Conservation (phyloP, 2,888 invertebrate species). For the Clanis bilineata region DNA sequence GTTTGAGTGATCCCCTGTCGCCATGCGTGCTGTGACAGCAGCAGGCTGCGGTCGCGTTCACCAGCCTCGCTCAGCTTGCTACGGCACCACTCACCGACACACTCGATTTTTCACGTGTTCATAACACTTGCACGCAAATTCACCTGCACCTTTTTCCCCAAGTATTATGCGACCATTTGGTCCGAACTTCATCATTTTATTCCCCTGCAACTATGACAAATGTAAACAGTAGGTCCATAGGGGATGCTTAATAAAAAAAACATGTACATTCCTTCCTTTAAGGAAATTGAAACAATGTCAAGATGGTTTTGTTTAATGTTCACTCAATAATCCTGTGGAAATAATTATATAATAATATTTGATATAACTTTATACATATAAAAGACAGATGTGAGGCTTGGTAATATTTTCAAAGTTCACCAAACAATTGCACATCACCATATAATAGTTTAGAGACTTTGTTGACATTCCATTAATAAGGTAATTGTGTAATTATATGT, state of each 20-base stretch:
- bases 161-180: background rate
- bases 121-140: background rate
- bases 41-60: background rate
- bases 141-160: background rate
- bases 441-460: too few relatives aligned
- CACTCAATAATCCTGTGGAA: background rate
- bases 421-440: too few relatives aligned
- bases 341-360: too few relatives aligned
- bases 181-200: background rate
- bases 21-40: constrained; percentile 72
- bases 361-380: too few relatives aligned
- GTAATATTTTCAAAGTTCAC: too few relatives aligned
- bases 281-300: background rate
- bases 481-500: too few relatives aligned
- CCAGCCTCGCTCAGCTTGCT: background rate
- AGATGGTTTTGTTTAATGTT: background rate
- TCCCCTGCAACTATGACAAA: background rate
- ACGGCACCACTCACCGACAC: background rate
- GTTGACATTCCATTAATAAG: too few relatives aligned
- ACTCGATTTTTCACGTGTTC: background rate
- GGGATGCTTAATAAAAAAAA: background rate
- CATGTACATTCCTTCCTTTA: background rate
- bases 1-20: constrained; percentile 33
- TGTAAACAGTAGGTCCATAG: background rate
- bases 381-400: too few relatives aligned